phyloP scores from a whole-genome alignment of 1,140 invertebrate species.

The Eueides isabella region DNA sequence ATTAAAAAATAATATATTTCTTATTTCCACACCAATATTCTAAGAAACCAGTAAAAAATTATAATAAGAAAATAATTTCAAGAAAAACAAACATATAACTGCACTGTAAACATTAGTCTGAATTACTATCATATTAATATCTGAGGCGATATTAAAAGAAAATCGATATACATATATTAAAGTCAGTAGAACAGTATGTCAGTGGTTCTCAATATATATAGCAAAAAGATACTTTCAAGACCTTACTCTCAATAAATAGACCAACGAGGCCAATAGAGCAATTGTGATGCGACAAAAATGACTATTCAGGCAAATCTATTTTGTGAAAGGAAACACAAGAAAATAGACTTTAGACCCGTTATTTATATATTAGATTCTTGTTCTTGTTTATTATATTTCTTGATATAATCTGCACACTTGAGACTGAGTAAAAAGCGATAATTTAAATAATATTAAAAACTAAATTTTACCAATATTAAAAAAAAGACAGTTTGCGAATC shows the following conservation, averaged over 20 bases:
- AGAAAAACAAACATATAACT: not conserved
- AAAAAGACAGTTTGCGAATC: too few relatives aligned
- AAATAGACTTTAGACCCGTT: not conserved
- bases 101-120: not conserved
- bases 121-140: constrained; percentile 1
- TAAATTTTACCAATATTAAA: too few relatives aligned
- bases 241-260: not conserved
- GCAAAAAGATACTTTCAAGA: constrained; percentile 29
- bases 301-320: not conserved
- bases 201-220: constrained; percentile 9
- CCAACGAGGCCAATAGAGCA: not conserved
- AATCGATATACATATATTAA: constrained; percentile 15
- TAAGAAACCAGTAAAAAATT: too few relatives aligned
- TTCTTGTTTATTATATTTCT: not conserved
- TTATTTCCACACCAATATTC: too few relatives aligned
- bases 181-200: constrained; percentile 37
- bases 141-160: not conserved
- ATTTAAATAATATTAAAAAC: too few relatives aligned
- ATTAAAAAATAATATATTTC: too few relatives aligned
- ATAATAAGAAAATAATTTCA: not conserved
- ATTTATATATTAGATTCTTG: not conserved
- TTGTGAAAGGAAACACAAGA: not conserved
- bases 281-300: not conserved
- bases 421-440: too few relatives aligned
- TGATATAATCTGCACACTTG: not conserved